Evolutionary conservation across 2,797 vertebrate species (phyloP).

Genomic region (Betta splendens): DNA sequence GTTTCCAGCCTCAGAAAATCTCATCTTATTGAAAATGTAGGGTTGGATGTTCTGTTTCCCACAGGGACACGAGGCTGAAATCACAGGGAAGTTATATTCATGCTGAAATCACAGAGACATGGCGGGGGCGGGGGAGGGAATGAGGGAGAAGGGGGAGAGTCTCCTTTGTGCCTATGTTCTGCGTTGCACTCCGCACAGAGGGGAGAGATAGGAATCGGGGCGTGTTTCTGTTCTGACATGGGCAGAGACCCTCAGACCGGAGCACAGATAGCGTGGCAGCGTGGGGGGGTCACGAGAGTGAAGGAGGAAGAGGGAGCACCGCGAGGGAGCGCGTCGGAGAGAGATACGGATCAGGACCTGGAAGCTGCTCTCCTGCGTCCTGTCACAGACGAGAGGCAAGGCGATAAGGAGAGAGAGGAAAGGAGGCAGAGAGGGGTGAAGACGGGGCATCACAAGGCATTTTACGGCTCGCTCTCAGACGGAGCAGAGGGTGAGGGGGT

Average conservation of each 20-base stretch:
- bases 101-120: slow-evolving; percentile 22
- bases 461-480: slow-evolving; percentile 48
- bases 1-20: slow-evolving; percentile 24
- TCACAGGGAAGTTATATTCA: slow-evolving; percentile 34
- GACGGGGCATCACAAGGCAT: slow-evolving; percentile 50
- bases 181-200: slow-evolving; percentile 60
- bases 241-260: slow-evolving; percentile 60
- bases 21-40: slow-evolving; percentile 37
- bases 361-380: slow-evolving; percentile 68
- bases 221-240: slow-evolving; percentile 68
- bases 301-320: slow-evolving; percentile 27
- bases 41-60: slow-evolving; percentile 30
- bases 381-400: slow-evolving; percentile 64
- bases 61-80: slow-evolving; percentile 25
- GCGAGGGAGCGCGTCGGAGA: slow-evolving; percentile 22
- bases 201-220: slow-evolving; percentile 63
- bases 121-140: slow-evolving; percentile 16
- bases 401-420: slow-evolving; percentile 64
- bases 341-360: slow-evolving; percentile 73
- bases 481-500: slow-evolving; percentile 41
- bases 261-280: slow-evolving; percentile 37
- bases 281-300: slow-evolving; percentile 18
- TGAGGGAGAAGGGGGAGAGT: background rate
- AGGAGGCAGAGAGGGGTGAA: slow-evolving; percentile 45
- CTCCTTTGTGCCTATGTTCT: slow-evolving; percentile 29